Evolutionary conservation across 2,797 vertebrate genomes (phyloP).

Genomic region (Leptodactylus fallax): DNA sequence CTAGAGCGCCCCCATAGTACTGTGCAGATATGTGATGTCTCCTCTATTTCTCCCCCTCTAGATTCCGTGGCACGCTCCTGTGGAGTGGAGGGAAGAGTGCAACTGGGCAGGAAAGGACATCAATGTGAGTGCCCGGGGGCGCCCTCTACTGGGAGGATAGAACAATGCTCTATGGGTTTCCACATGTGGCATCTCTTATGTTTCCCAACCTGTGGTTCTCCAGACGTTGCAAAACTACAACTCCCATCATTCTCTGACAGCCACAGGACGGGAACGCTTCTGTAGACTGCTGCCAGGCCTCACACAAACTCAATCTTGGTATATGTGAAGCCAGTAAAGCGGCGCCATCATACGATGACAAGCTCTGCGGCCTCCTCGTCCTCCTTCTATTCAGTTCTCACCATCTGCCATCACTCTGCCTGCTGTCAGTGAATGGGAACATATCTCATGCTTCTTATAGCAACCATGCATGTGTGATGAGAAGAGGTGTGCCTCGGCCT

Average conservation of each 20-base stretch:
- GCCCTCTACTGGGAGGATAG: not conserved
- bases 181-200: not conserved
- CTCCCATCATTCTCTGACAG: too few relatives aligned
- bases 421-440: not conserved
- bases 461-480: too few relatives aligned
- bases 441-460: not conserved
- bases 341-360: not conserved
- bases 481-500: not conserved
- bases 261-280: too few relatives aligned
- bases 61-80: conserved; percentile 95
- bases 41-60: conserved; percentile 67
- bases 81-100: conserved; percentile 98
- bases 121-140: conserved; percentile 82
- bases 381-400: not conserved
- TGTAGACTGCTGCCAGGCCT: too few relatives aligned
- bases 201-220: not conserved
- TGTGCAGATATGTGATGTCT: too few relatives aligned
- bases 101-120: conserved; percentile 99
- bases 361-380: not conserved
- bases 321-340: not conserved
- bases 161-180: not conserved
- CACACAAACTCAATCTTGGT: too few relatives aligned
- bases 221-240: not conserved
- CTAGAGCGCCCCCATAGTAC: too few relatives aligned
- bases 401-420: too few relatives aligned